A percentile compares a stretch with the other conserved stretches of the same genome.
Evolutionary conservation across 2,113 vertebrate genomes (phyloP).

Genomic region (Conger conger): DNA sequence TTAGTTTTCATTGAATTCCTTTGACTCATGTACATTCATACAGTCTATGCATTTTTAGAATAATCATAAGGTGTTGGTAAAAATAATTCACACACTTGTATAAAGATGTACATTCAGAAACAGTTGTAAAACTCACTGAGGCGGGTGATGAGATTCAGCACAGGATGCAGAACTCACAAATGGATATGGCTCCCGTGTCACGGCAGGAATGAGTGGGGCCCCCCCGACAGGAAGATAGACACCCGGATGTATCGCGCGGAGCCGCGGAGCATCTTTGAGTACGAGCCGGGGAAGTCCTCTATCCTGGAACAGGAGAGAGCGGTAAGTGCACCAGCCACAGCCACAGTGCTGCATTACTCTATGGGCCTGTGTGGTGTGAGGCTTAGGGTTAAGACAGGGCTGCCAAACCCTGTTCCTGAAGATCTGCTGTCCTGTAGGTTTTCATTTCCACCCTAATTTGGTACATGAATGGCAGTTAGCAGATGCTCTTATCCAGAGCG

Average conservation of each 20-base stretch:
- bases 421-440: no score
- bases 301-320: slow-evolving; percentile 85
- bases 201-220: slow-evolving; percentile 91
- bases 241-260: slow-evolving; percentile 95
- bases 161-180: background rate
- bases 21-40: background rate
- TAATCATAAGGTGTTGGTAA: background rate
- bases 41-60: background rate
- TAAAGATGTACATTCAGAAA: background rate
- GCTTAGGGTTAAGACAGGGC: background rate
- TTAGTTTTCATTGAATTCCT: background rate
- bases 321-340: background rate
- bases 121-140: background rate
- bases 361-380: background rate
- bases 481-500: no score
- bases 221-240: slow-evolving; percentile 94
- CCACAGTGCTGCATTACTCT: background rate
- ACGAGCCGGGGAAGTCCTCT: slow-evolving; percentile 95
- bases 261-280: slow-evolving; percentile 97
- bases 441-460: no score
- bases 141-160: background rate
- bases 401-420: no score
- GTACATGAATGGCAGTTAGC: no score
- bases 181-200: background rate
- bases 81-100: background rate